phyloP scores from a whole-genome alignment of 92 coral and sea anemone species.

The Phymanthus crucifer region DNA sequence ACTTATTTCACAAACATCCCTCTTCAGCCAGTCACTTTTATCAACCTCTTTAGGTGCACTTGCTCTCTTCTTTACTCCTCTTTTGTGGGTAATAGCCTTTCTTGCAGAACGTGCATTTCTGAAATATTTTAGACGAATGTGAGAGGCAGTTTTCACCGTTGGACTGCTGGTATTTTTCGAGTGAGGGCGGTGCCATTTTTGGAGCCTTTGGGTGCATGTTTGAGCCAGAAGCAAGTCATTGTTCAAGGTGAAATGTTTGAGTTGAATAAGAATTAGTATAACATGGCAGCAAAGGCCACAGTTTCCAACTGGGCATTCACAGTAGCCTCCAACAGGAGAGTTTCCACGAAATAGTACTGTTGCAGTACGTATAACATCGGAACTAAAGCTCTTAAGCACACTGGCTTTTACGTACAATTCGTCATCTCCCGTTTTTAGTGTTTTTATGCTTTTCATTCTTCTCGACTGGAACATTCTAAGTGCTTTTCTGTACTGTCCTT shows the following conservation, averaged over 20 bases:
- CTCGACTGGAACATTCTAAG: slow-evolving; percentile 44
- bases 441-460: slow-evolving; percentile 42
- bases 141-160: slow-evolving; percentile 40
- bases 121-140: slow-evolving; percentile 40
- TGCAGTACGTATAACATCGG: slow-evolving; percentile 33
- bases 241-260: slow-evolving; percentile 20
- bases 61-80: slow-evolving; percentile 30
- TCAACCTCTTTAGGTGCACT: slow-evolving; percentile 16
- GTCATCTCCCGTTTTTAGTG: slow-evolving; percentile 11
- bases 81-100: slow-evolving; percentile 31
- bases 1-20: slow-evolving; percentile 29
- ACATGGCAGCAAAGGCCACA: slow-evolving; percentile 32
- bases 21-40: slow-evolving; percentile 30
- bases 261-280: slow-evolving; percentile 13
- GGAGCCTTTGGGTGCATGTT: slow-evolving; percentile 20
- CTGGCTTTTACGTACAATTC: slow-evolving; percentile 39
- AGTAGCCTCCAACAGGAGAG: slow-evolving; percentile 23
- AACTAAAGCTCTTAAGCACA: slow-evolving; percentile 31
- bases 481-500: slow-evolving; percentile 50
- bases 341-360: slow-evolving; percentile 13
- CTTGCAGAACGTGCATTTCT: slow-evolving; percentile 42
- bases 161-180: slow-evolving; percentile 15
- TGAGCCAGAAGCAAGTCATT: slow-evolving; percentile 21
- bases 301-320: slow-evolving; percentile 29
- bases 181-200: slow-evolving; percentile 36